Base-by-base conservation (phyloP, 2,797 vertebrate genomes). In the Ispidina lecontei region DNA sequence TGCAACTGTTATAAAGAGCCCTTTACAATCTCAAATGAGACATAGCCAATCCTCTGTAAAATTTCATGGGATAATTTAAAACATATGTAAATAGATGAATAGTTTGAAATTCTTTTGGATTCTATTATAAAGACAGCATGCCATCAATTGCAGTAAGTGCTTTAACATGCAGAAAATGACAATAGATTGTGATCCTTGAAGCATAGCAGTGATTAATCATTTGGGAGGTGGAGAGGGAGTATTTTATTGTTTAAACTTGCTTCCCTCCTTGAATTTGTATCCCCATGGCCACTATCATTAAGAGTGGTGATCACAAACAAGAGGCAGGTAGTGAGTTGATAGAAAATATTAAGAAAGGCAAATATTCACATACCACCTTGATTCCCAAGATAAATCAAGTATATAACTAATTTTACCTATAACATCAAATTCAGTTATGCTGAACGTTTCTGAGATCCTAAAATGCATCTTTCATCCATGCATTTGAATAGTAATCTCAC, bases 141-240 rank as follows among this genome's bases (percentile, higher is more conserved):
- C 62, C 89, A 87, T 86, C 87, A 85, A 47, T 28, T 81, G 82
- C 63, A 85, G n/a, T 59, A 89, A 92, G 70, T 73, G 63, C 56
- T 87, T 92, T 93, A 92, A 78, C 83, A 86, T 56, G 59, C 55
- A 85, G 65, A 86, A 91, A 86, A 90, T 75, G 73, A 92, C 80
- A 94, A 75, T 31, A 63, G 89, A 58, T 21, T 73, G 43, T 5
- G 29, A 91, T 84, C 67, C 64, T 74, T 79, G 47, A 80, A 84
- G 76, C 16, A 73, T 1, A 63, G 37, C 37, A 76, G 52, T 12
- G n/a, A 94, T 86, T 62, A 80, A 78, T 92, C 47, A 62, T 55
- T 56, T 26, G 49, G 5, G 41, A 7, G 10, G 10, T 54, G 4
- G 4, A n/a, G 29, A 35, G 12, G 22, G 7, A 10, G 23, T 20